Evolutionary conservation across 2,113 vertebrate genomes (phyloP).

Genomic region (Martes martes): DNA sequence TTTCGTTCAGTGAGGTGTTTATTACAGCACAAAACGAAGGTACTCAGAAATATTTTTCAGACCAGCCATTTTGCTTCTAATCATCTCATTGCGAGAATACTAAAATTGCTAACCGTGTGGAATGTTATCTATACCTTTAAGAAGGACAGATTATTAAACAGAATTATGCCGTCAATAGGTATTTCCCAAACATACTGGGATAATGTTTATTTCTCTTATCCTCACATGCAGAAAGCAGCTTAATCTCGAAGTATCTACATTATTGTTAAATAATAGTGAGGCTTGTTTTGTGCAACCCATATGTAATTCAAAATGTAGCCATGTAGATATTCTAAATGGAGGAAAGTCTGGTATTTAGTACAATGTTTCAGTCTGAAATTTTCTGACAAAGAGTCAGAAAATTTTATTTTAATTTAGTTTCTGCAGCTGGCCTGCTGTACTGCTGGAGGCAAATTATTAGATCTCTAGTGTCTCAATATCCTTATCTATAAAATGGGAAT

Average conservation of each 20-base stretch:
- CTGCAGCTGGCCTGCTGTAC: background rate
- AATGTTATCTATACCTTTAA: constrained; percentile 61
- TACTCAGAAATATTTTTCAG: constrained; percentile 58
- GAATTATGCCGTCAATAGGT: background rate
- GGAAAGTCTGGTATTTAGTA: background rate
- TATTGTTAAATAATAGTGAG: constrained; percentile 26
- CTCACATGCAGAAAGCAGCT: background rate
- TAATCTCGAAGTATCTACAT: background rate
- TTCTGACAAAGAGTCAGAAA: constrained; percentile 28
- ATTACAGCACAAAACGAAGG: constrained; percentile 32
- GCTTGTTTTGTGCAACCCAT: background rate
- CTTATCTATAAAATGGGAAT: constrained; percentile 71
- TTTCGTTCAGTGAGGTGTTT: constrained; percentile 64
- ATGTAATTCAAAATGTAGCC: background rate
- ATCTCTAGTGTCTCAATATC: constrained; percentile 58
- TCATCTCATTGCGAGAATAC: constrained; percentile 46
- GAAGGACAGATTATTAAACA: constrained; percentile 20
- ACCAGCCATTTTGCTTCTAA: constrained; percentile 71
- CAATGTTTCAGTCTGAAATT: constrained; percentile 21
- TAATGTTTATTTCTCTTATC: constrained; percentile 45
- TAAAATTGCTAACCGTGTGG: constrained; percentile 56
- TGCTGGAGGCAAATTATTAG: constrained; percentile 48
- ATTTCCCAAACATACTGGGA: background rate
- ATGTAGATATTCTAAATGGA: background rate
- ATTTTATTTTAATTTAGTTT: constrained; percentile 28